Conservation (phyloP, 2,797 vertebrate species). For the Microhierax caerulescens region DNA sequence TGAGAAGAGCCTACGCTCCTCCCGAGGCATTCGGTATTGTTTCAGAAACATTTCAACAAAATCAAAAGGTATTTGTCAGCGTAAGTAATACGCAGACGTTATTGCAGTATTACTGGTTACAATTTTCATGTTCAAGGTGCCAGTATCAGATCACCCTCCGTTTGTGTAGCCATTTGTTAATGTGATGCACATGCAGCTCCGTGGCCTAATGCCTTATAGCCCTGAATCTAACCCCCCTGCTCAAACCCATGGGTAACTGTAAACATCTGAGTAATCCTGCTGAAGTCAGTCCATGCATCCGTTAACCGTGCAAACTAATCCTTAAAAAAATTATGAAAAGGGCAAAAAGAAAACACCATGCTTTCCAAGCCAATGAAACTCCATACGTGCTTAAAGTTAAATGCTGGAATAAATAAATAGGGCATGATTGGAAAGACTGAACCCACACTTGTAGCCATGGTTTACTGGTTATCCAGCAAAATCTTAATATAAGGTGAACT, state of each 20-base stretch:
- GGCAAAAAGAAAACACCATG: neutral
- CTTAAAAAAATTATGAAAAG: neutral
- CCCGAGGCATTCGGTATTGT: neutral
- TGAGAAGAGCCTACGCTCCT: neutral
- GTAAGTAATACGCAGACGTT: neutral
- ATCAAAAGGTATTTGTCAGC: neutral
- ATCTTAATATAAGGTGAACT: neutral
- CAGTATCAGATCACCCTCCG: neutral
- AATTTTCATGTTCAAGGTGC: neutral
- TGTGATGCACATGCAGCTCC: neutral
- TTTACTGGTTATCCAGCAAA: neutral
- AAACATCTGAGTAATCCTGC: neutral
- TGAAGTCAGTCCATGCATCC: neutral
- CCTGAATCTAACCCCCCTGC: neutral
- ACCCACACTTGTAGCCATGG: accelerated
- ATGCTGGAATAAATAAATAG: neutral
- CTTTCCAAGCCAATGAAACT: neutral
- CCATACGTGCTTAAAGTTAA: neutral
- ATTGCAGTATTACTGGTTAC: neutral
- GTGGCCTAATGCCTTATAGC: neutral
- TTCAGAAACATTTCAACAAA: neutral
- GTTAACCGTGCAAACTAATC: neutral
- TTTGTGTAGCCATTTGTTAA: neutral
- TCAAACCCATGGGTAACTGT: neutral
- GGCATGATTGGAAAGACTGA: neutral